Evolutionary conservation across 2,888 invertebrate genomes (phyloP).

Genomic region (Cetonia aurata): DNA sequence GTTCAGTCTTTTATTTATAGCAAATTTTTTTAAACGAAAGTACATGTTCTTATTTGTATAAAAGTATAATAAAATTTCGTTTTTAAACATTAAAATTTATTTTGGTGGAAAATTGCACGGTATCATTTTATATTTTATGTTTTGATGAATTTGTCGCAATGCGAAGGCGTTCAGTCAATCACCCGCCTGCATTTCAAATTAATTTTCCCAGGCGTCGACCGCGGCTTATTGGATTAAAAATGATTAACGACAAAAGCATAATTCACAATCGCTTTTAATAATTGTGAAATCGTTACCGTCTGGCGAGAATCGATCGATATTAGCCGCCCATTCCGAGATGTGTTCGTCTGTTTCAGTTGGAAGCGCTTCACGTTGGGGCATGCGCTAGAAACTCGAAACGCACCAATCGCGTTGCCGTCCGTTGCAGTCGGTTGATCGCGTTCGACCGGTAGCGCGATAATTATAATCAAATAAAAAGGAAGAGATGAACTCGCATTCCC

Average conservation of each 20-base stretch:
- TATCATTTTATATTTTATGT: too few relatives aligned
- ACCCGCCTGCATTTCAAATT: neutral
- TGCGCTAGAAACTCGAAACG: slow-evolving; percentile 39
- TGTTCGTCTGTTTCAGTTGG: too few relatives aligned
- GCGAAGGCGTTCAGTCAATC: too few relatives aligned
- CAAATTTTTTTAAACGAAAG: too few relatives aligned
- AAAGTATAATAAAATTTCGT: too few relatives aligned
- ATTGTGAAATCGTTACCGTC: slow-evolving; percentile 20
- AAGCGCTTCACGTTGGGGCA: neutral
- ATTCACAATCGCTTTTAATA: slow-evolving; percentile 30
- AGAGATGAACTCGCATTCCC: slow-evolving; percentile 8
- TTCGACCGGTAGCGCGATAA: slow-evolving; percentile 16
- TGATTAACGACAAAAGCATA: slow-evolving; percentile 28
- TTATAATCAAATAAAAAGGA: neutral
- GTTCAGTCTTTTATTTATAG: too few relatives aligned
- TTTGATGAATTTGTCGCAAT: too few relatives aligned
- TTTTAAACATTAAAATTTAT: too few relatives aligned
- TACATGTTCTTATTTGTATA: too few relatives aligned
- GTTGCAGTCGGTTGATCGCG: slow-evolving; percentile 42
- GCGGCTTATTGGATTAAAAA: slow-evolving; percentile 15
- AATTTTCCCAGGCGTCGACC: neutral
- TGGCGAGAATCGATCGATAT: slow-evolving; percentile 26
- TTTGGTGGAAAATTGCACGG: too few relatives aligned
- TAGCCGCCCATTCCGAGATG: neutral
- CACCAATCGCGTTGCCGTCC: neutral